Evolutionary conservation across 2,888 invertebrate genomes (phyloP), one percentile per base, ranked within the genome.

Genomic region (Zootermopsis nevadensis): DNA sequence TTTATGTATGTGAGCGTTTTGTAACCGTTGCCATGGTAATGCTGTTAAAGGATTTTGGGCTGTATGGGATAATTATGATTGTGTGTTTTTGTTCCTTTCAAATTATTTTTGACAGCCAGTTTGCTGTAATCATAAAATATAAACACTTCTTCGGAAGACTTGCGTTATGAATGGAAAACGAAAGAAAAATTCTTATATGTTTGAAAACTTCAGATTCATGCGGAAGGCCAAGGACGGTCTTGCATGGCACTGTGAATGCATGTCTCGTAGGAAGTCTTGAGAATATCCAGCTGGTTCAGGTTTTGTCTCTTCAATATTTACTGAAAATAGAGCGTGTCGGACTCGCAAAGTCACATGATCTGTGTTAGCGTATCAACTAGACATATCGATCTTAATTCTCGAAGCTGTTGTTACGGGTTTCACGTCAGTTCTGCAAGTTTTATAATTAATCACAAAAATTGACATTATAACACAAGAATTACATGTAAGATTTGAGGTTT

Each of bases 251-350:
- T 1, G n/a, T 24, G 3, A 53, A 24, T 53, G 15, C 48, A 24
- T 53, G 53, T n/a, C 27, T 60, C 27, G 12, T n/a, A 27, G 53
- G 60, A 60, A 60, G n/a, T 27, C 15, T 60, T 60, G 60, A 60
- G 60, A 60, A 60, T n/a, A 60, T 60, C 60, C 60, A 60, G 60
- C 60, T 60, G 60, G n/a, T 60, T 60, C 12, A n/a, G 60, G n/a
- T 60, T 3, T 60, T 60, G 60, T 7, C n/a, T 27, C n/a, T 60
- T 60, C n/a, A 60, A 60, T 60, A 60, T 60, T 60, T 60, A 60
- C 60, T 60, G 60, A 60, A 7, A n/a, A 60, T 1, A n/a, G 60
- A 27, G 27, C n/a, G 60, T 4, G n/a, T 60, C 60, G n/a, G 48
- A 19, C 48, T 15, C 19, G 48, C 19, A 15, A 19, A 15, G 60